Conservation (phyloP, 2,888 invertebrate genomes). For the Nephrotoma guestfalica region DNA sequence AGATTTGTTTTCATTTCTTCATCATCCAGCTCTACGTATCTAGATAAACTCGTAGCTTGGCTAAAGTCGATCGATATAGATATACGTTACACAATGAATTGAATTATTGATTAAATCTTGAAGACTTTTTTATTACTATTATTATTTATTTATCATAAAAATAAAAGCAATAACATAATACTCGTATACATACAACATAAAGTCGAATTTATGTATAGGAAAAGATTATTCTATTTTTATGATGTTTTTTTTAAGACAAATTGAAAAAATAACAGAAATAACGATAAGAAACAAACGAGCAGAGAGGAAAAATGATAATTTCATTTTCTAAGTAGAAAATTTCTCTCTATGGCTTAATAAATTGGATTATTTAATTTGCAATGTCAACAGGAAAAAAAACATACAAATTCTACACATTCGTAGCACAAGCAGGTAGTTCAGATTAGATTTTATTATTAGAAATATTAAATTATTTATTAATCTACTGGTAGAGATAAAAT, state of each 20-base stretch:
- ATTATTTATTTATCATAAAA: neutral
- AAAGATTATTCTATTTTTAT: neutral
- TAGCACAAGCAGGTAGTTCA: neutral
- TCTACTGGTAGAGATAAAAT: neutral
- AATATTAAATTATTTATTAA: neutral
- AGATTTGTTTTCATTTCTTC: neutral
- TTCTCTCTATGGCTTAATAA: neutral
- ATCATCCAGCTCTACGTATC: neutral
- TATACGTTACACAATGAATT: neutral
- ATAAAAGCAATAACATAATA: neutral
- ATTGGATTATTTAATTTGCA: neutral
- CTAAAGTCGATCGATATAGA: neutral
- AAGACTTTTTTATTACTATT: neutral
- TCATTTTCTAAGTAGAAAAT: neutral
- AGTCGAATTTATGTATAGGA: neutral
- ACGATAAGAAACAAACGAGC: neutral
- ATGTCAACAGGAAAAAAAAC: neutral
- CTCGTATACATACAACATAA: neutral
- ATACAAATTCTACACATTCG: neutral
- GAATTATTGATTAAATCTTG: neutral
- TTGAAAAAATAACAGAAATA: neutral
- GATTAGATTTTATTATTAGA: neutral
- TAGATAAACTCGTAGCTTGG: neutral
- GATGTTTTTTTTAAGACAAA: neutral
- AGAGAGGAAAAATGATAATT: neutral